Evolutionary conservation across 2,797 vertebrate species (phyloP).

Genomic region (Lerista edwardsae): DNA sequence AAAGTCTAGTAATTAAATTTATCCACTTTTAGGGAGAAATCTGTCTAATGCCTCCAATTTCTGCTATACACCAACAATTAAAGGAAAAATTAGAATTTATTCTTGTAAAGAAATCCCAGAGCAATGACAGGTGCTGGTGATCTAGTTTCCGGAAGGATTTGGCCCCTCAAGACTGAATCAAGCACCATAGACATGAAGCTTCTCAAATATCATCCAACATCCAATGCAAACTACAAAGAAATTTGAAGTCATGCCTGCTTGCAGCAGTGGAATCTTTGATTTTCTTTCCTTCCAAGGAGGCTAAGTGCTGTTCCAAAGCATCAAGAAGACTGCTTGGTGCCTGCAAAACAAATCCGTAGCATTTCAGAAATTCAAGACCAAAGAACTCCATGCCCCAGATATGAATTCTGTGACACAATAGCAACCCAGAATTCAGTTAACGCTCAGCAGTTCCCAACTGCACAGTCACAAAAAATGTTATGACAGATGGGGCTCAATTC

Average conservation of each 20-base stretch:
- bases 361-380: background rate
- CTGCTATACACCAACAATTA: background rate
- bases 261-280: slow-evolving; percentile 99
- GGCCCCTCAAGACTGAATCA: background rate
- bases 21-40: background rate
- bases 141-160: no score
- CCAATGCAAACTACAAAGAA: background rate
- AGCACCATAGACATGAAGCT: background rate
- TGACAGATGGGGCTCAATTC: background rate
- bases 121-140: no score
- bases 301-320: slow-evolving; percentile 96
- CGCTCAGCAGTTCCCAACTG: slow-evolving; percentile 13
- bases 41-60: background rate
- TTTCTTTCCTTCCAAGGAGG: slow-evolving; percentile 98
- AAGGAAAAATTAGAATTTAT: background rate
- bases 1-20: background rate
- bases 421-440: background rate
- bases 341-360: slow-evolving; percentile 71
- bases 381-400: background rate
- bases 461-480: background rate
- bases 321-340: slow-evolving; percentile 96
- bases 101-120: no score
- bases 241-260: slow-evolving; percentile 87
- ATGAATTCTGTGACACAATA: background rate
- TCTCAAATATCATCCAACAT: background rate